Conservation (phyloP, 2,888 invertebrate species). For the Clistopyga incitator region DNA sequence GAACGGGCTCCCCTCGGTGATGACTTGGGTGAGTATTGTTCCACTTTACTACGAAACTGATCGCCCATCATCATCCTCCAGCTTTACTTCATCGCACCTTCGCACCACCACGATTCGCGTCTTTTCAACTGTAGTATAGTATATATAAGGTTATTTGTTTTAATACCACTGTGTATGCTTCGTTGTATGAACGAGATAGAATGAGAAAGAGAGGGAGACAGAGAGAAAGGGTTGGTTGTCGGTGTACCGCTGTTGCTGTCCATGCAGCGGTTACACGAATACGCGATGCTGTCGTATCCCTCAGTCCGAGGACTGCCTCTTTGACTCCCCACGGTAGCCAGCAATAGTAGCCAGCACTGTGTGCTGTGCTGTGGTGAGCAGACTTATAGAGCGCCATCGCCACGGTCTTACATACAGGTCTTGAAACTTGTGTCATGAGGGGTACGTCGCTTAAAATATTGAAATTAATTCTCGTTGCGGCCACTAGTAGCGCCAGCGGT, state of each 20-base stretch:
- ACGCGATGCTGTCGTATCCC: constrained; percentile 9
- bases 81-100: constrained; percentile 79
- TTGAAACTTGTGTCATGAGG: too few species aligned
- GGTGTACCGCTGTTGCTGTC: constrained; percentile 12
- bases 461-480: too few species aligned
- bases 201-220: constrained; percentile 28
- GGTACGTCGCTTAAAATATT: too few species aligned
- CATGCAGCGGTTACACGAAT: constrained; percentile 15
- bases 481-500: too few species aligned
- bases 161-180: not conserved
- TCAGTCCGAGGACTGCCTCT: constrained; percentile 18
- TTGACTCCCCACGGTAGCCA: constrained; percentile 9
- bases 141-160: constrained; percentile 17
- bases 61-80: constrained; percentile 95
- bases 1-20: constrained; percentile 97
- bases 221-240: constrained; percentile 17
- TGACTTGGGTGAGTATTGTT: constrained; percentile 97
- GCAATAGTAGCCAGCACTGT: too few species aligned
- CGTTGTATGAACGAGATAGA: constrained; percentile 21
- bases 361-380: too few species aligned
- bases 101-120: constrained; percentile 62
- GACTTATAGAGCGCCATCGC: too few species aligned
- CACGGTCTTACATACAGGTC: too few species aligned
- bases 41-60: constrained; percentile 94
- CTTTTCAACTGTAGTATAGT: constrained; percentile 23